Evolutionary conservation across 2,797 vertebrate species (phyloP), one percentile per base, ranked within the genome.

Genomic region (Avahi laniger): DNA sequence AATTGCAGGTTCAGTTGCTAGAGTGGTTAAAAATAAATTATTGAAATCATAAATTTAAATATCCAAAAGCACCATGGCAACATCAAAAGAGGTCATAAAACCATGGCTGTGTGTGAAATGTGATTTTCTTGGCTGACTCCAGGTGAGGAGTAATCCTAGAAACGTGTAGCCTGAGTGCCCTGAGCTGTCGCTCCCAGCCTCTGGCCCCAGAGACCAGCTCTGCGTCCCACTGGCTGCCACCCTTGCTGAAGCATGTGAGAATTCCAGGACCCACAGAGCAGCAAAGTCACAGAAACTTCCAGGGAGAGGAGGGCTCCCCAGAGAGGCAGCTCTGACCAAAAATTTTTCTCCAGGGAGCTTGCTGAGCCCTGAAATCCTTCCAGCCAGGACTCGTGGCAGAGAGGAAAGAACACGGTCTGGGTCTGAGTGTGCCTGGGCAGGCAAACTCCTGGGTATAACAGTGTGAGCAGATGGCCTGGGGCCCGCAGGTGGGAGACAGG

Each of bases 21-120:
- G 46, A 72, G 46, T 33, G 11, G 43, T 91, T 93, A 91, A 35
- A 73, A 86, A 85, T 84, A 91, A 94, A 96, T 89, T 33, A 89
- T 43, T 82, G 52, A 95, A 94, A 75, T 41, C 41, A 38, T 20
- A 73, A 28, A 94, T 81, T 87, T 78, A 91, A 92, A 95, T 69
- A 82, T 75, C 91, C 72, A 86, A 46, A 79, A 89, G 82, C 6
- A 13, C 48, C 41, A 43, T 0, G 0, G 35, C 20, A 48, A 82
- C 26, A 46, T 75, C 89, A 50, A 69, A 93, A 59, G 72, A 84
- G 13, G 59, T 10, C 48, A 48, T 14, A 9, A 54, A 86, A 35
- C 70, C 30, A 0, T 1, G 22, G 2, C 0, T 10, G 26, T 41
- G 52, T 83, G 48, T 73, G 87, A 91, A 57, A 43, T 9, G 33